Evolutionary conservation across 2,113 vertebrate species (phyloP).

Genomic region (Danio rerio): DNA sequence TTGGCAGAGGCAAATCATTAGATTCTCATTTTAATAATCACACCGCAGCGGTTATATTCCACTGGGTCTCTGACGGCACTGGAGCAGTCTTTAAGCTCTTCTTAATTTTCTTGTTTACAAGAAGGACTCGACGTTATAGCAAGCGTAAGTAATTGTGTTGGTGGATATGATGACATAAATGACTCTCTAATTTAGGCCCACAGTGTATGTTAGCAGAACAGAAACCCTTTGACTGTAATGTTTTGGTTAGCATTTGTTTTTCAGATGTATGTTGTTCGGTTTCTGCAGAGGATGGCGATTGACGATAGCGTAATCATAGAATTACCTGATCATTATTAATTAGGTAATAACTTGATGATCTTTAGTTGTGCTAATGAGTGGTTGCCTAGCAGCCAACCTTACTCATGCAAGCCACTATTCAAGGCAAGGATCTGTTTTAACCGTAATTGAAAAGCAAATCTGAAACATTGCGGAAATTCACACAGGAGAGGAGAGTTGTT

Average conservation of each 20-base stretch:
- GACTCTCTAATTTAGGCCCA: constrained; percentile 25
- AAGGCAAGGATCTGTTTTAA: constrained; percentile 24
- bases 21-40: constrained; percentile 81
- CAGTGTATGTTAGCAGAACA: constrained; percentile 14
- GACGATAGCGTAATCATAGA: constrained; percentile 41
- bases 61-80: constrained; percentile 79
- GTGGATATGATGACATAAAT: constrained; percentile 33
- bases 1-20: constrained; percentile 86
- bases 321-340: constrained; percentile 46
- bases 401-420: constrained; percentile 32
- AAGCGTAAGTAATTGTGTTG: constrained; percentile 4
- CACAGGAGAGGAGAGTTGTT: neutral
- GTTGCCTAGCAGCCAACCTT: constrained; percentile 46
- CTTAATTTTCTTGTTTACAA: constrained; percentile 40
- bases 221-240: constrained; percentile 1
- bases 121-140: constrained; percentile 1
- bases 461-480: constrained; percentile 11
- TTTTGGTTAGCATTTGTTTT: neutral
- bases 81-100: constrained; percentile 68
- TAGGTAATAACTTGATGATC: constrained; percentile 45
- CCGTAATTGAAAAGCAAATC: constrained; percentile 7
- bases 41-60: constrained; percentile 82
- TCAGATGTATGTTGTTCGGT: constrained; percentile 12
- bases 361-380: constrained; percentile 45
- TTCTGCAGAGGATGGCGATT: neutral